Base-by-base conservation (phyloP, 2,888 invertebrate genomes). In the Tetramorium bicarinatum region DNA sequence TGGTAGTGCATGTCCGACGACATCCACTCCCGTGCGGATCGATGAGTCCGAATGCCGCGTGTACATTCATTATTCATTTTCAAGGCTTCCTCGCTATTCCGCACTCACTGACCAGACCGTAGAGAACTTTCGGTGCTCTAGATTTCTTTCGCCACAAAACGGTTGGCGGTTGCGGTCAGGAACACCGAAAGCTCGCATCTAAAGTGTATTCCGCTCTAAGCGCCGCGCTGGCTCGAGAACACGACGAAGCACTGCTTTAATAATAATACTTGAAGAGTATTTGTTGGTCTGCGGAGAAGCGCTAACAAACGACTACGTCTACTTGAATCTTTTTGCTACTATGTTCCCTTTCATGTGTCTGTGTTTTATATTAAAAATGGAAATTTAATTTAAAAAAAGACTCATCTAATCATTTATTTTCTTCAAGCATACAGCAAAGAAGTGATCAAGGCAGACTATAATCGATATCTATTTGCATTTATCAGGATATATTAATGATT, bases 51-150 rank as follows among this genome's bases (percentile, higher is more conserved):
- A 82, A 64, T 76, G 64, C 18, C 52, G 62, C 74, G 41, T 44
- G 59, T 80, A 61, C 52, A 75, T 86, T 82, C 47, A 83, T 86
- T 85, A 85, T 85, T 85, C 82, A 74, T 47, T 61, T 61, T 29
- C 54, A 74, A 75, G 62, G 69, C 21, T 83, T 61, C 9, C 44
- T 49, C 61, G 25, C 38, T 21, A 44, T 52, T 66, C 47, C 54
- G 76, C 76, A 25, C 41, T 76, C 8, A 38, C 77, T 66, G 34
- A 29, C 49, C 64, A 29, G 44, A 66, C 49, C 25, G 15, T 54
- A 41, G 56, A 41, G 56, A 56, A 80, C 66, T 77, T 67, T 82
- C 59, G 66, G 56, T 25, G 77, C 47, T 82, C 77, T 52, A 59
- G 56, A 77, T 77, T 82, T 77, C 66, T 82, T 56, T 47, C 34